These are phyloP conservation scores for Artibeus jamaicensis DNA, from an alignment of 2,797 vertebrate species.

Conservation along the genomic window DNA sequence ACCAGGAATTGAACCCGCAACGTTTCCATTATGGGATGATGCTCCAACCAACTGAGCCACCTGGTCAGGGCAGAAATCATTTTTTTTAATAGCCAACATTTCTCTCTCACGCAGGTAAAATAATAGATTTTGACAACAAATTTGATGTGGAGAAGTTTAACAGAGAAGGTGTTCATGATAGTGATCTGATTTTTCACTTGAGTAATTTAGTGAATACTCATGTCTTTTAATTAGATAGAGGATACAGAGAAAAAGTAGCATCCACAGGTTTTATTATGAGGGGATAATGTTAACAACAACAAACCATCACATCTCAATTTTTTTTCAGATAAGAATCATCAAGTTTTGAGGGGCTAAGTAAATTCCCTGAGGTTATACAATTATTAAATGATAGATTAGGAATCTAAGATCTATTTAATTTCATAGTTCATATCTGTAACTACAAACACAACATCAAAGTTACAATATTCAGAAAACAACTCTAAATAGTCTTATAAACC, in stretches of 20 bases:
- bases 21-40: too few relatives aligned
- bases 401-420: neutral
- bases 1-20: too few relatives aligned
- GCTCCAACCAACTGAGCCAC: too few relatives aligned
- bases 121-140: slow-evolving; percentile 38
- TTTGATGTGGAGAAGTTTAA: slow-evolving; percentile 6
- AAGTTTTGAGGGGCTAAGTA: neutral
- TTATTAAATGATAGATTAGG: neutral
- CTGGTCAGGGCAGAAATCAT: neutral
- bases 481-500: neutral
- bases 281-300: neutral
- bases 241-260: neutral
- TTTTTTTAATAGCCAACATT: neutral
- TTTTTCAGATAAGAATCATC: neutral
- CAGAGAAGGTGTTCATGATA: neutral
- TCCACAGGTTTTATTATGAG: neutral
- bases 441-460: neutral
- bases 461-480: neutral
- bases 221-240: slow-evolving; percentile 31
- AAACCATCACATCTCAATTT: neutral
- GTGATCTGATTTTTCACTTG: slow-evolving; percentile 5
- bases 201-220: neutral
- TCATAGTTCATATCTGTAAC: neutral
- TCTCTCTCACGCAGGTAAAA: neutral
- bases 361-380: neutral